Evolutionary conservation across 2,113 vertebrate genomes (phyloP).

Genomic region (Phrynosoma blainvillii): DNA sequence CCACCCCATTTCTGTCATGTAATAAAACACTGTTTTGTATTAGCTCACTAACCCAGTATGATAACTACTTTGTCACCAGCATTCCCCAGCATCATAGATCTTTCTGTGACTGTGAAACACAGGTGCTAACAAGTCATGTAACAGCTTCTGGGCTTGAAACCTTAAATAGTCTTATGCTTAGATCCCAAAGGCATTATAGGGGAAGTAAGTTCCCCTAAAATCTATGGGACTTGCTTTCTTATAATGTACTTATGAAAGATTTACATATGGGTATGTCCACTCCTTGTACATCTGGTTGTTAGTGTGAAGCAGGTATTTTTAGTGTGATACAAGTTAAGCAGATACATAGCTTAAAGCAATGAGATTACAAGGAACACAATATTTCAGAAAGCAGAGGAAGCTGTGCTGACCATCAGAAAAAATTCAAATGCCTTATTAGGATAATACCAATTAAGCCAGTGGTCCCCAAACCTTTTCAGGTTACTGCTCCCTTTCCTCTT

Average conservation of each 20-base stretch:
- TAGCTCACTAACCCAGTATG: constrained; percentile 67
- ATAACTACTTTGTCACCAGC: constrained; percentile 65
- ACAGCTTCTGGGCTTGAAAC: not conserved
- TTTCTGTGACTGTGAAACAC: constrained; percentile 67
- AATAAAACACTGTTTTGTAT: constrained; percentile 59
- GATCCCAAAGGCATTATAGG: not conserved
- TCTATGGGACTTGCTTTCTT: not conserved
- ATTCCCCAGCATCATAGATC: constrained; percentile 57
- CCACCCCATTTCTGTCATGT: constrained; percentile 50
- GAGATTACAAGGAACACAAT: not conserved
- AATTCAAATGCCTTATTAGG: too few species aligned
- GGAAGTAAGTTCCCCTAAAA: not conserved
- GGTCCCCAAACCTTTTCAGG: too few species aligned
- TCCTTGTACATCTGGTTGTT: not conserved
- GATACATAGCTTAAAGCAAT: not conserved
- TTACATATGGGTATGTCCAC: not conserved
- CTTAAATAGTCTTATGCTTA: constrained; percentile 2
- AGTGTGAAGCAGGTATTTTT: not conserved
- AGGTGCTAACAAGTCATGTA: constrained; percentile 62
- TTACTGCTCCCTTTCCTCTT: too few species aligned
- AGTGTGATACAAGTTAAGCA: too few species aligned
- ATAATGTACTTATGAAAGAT: not conserved
- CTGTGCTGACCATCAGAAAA: too few species aligned
- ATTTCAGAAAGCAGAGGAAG: too few species aligned
- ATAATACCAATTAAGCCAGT: too few species aligned